These are phyloP conservation scores for Aptenodytes patagonicus DNA, from an alignment of 2,113 vertebrate species.

Conservation along the genomic window DNA sequence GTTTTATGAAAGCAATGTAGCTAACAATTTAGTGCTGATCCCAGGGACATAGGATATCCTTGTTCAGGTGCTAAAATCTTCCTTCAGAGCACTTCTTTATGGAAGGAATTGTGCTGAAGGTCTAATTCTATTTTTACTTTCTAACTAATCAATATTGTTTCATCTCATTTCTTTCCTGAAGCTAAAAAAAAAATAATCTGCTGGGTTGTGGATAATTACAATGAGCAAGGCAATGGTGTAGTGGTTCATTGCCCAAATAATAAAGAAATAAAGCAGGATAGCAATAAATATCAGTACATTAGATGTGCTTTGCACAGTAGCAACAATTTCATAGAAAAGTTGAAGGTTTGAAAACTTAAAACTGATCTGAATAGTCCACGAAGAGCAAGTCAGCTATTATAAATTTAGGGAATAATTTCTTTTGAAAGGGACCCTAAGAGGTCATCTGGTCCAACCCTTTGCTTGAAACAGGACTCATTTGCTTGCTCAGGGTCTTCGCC, in stretches of 20 bases:
- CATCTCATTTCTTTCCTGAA: constrained; percentile 9
- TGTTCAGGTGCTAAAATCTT: neutral
- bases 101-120: neutral
- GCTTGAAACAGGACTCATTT: neutral
- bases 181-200: neutral
- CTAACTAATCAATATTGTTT: constrained; percentile 34
- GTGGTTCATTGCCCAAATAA: neutral
- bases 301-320: neutral
- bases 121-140: constrained; percentile 19
- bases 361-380: neutral
- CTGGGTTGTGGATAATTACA: neutral
- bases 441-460: neutral
- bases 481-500: neutral
- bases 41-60: neutral
- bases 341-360: neutral
- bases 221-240: neutral
- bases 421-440: neutral
- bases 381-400: neutral
- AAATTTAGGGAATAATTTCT: neutral
- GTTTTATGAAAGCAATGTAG: neutral
- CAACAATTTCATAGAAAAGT: neutral
- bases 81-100: neutral
- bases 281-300: neutral
- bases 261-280: neutral
- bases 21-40: neutral